phyloP scores from a whole-genome alignment of 2,797 vertebrate genomes.

The Melanotaenia trifasciata region DNA sequence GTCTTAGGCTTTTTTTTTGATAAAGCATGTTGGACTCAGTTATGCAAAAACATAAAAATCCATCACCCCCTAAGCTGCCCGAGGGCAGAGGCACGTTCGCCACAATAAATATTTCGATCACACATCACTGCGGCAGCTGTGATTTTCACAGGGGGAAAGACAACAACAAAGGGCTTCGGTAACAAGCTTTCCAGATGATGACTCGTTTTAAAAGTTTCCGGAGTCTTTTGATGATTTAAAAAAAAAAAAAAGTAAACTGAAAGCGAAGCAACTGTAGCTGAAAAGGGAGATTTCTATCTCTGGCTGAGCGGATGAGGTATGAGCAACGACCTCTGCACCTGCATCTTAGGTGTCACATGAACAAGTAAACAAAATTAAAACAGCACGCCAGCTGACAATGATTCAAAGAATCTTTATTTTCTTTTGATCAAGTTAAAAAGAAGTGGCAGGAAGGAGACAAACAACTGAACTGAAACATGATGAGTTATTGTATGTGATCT shows the following conservation, averaged over 20 bases:
- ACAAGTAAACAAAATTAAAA: slow-evolving; percentile 53
- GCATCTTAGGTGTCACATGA: slow-evolving; percentile 59
- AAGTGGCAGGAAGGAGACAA: slow-evolving; percentile 36
- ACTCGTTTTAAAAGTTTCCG: slow-evolving; percentile 63
- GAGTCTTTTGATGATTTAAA: slow-evolving; percentile 63
- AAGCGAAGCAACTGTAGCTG: slow-evolving; percentile 36
- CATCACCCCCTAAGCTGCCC: slow-evolving; percentile 27
- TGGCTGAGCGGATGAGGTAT: slow-evolving; percentile 24
- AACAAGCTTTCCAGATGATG: slow-evolving; percentile 61
- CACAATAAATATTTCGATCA: slow-evolving; percentile 60
- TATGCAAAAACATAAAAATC: slow-evolving; percentile 39
- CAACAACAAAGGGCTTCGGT: slow-evolving; percentile 59
- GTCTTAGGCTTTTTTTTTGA: slow-evolving; percentile 28
- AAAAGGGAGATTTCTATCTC: slow-evolving; percentile 44
- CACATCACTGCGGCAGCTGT: slow-evolving; percentile 66
- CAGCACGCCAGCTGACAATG: slow-evolving; percentile 13
- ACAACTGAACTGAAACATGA: slow-evolving; percentile 36
- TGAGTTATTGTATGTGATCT: slow-evolving; percentile 14
- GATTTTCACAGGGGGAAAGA: slow-evolving; percentile 53
- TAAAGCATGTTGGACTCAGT: slow-evolving; percentile 27
- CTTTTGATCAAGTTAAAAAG: slow-evolving; percentile 44
- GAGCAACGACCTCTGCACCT: slow-evolving; percentile 26
- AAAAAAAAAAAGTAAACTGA: slow-evolving; percentile 46
- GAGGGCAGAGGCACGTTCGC: slow-evolving; percentile 34
- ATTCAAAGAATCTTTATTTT: slow-evolving; percentile 26